Base-by-base conservation (phyloP, 1,140 invertebrate species). In the Zaprionus taronus region DNA sequence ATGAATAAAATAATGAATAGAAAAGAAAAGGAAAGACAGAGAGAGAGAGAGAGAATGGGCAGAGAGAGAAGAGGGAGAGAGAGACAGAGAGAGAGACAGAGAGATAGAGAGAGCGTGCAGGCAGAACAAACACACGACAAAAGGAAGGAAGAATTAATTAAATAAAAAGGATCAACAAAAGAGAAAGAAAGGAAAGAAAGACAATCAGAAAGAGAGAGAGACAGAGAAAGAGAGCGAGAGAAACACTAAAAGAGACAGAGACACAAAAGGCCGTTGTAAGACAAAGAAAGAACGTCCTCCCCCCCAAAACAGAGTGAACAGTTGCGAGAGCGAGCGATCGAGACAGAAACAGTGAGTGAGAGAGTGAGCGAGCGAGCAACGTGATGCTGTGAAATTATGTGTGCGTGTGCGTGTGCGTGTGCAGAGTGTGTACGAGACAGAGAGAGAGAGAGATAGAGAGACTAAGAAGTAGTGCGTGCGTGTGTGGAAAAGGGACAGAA, bases 381-480 rank as follows among this genome's bases (percentile, higher is more conserved):
- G 41, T 17, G 41, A 7, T 44, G 41, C 41, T 44, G 41, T 44
- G 15, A 44, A 6, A n/a, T 2, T 60, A 55, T 51, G 71, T 51
- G 51, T 79, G 63, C 22, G 20, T 74, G 70, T 65, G 38, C 47
- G 20, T 74, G 69, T 60, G 38, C 47, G 3, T 64, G 4, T 57
- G 61, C 24, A 26, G 24, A 26, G 24, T 7, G 70, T 58, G 22
- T 11, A 17, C 22, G 20, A 28, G 9, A 15, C 0, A n/a, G 15
- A 11, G 44, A 49, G 9, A 15, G 20, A 14, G 57, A 44, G 15
- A 44, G n/a, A 44, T 0, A 15, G 5, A n/a, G 15, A 12, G 44
- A 49, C 2, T 22, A 9, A 49, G 7, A 22, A 26, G 22, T 55
- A 6, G 4, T 15, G 51, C 26, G 53, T 56, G 53, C 53, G 15